Conservation (phyloP, 53 echinoderm and acorn worm genomes). For the Echinometra lucunter region DNA sequence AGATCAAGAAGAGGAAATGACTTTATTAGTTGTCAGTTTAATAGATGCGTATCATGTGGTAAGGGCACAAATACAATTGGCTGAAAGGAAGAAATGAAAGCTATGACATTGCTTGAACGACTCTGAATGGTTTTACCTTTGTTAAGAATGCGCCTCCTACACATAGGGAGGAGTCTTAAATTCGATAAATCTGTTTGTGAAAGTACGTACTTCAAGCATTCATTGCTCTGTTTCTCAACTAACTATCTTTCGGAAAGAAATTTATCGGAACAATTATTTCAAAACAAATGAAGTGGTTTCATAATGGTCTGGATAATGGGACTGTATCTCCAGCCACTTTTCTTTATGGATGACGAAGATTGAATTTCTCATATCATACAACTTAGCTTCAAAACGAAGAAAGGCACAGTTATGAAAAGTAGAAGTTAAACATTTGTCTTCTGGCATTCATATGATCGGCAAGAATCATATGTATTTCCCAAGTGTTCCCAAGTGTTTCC, state of each 20-base stretch:
- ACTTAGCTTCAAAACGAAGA: not conserved
- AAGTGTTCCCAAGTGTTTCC: too few relatives aligned
- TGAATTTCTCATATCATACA: not conserved
- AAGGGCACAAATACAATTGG: too few relatives aligned
- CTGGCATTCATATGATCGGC: too few relatives aligned
- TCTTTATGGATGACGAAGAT: not conserved
- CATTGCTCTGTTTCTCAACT: not conserved
- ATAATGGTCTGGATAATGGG: not conserved
- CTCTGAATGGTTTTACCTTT: too few relatives aligned
- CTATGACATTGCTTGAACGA: too few relatives aligned
- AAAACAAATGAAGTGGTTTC: not conserved
- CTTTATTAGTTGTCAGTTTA: too few relatives aligned
- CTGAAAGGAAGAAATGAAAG: too few relatives aligned
- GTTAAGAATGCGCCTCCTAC: too few relatives aligned
- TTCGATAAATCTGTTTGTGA: not conserved
- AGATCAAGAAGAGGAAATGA: too few relatives aligned
- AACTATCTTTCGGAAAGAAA: not conserved
- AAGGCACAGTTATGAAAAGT: not conserved
- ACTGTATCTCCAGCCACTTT: not conserved
- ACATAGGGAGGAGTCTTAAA: too few relatives aligned
- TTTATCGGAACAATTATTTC: not conserved
- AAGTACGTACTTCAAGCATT: not conserved
- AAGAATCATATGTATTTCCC: not conserved
- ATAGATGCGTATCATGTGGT: too few relatives aligned
- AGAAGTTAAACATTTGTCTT: not conserved